Base-by-base conservation (phyloP, 2,113 vertebrate species). In the Syngnathus scovelli region DNA sequence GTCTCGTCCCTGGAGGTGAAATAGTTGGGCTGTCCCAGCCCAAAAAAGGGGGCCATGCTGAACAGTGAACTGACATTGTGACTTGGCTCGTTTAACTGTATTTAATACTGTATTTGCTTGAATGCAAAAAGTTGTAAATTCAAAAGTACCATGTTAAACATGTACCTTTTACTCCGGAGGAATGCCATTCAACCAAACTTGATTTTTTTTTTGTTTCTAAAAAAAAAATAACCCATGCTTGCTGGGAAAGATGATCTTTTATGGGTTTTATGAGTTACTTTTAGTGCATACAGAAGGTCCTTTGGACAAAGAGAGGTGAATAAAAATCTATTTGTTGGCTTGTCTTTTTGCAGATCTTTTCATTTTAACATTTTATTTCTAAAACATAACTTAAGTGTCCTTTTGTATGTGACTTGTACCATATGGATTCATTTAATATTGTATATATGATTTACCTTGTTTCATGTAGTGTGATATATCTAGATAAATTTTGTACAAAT, bases 401-500 rank as follows among this genome's bases (percentile, higher is more conserved):
- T 94, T 94, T 94, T 93, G 93, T 93, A 94, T 95, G 93, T 93
- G 93, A 96, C 91, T 91, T 94, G 93, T 95, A 92, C 86, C 88
- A 91, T 91, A 91, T 90, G 91, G 27, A 93, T 93, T 96, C 92
- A 94, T 94, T 95, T 95, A 94, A 93, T 95, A 95, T 93, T 96
- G 96, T 97, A 97, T 92, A 98, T 95, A 98, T 94, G 93, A 94
- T 94, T 94, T 98, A 94, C 92, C 90, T 96, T 94, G 84, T 95
- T 97, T 96, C 95, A 95, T 93, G 94, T 92, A 90, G 89, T 92
- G 94, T 96, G 94, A 94, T 54, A 94, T 95, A 94, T 97, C 94
- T 97, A 96, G 94, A 94, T 94, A 94, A 93, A 95, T 96, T 98
- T 98, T 98, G 96, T 97, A 98, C 93, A 98, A 95, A 94, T 94